These are phyloP conservation scores for Megalops cyprinoides DNA, from an alignment of 2,797 vertebrate genomes.

Conservation along the genomic window DNA sequence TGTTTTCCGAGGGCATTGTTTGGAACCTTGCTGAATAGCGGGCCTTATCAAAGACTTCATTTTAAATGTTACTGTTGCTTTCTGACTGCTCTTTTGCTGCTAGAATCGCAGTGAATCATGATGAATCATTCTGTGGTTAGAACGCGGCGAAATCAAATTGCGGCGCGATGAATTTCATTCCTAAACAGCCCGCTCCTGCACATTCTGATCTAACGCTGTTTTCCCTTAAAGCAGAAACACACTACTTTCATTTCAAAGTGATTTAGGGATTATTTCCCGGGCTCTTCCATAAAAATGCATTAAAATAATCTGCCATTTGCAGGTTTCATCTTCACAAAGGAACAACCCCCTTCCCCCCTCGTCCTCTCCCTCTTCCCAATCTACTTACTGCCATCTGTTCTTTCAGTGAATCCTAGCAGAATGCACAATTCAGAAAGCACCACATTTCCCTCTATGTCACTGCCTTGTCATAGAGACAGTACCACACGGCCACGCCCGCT, in stretches of 20 bases:
- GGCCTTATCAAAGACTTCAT: slow-evolving; percentile 9
- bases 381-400: slow-evolving; percentile 58
- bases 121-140: neutral
- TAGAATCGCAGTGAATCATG: neutral
- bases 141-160: slow-evolving; percentile 13
- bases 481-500: neutral
- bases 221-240: slow-evolving; percentile 16
- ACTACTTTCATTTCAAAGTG: slow-evolving; percentile 35
- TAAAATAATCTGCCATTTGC: slow-evolving; percentile 60
- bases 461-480: neutral
- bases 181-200: neutral
- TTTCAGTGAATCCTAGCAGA: slow-evolving; percentile 46
- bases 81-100: neutral
- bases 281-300: slow-evolving; percentile 47
- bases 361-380: slow-evolving; percentile 47
- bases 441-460: slow-evolving; percentile 36
- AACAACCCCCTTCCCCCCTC: slow-evolving; percentile 31
- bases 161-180: neutral
- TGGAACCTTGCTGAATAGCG: neutral
- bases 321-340: slow-evolving; percentile 54
- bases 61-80: neutral
- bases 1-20: neutral
- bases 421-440: slow-evolving; percentile 41
- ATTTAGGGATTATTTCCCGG: slow-evolving; percentile 45
- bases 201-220: slow-evolving; percentile 11